A percentile compares a stretch with the other conserved stretches of the same genome.
These are phyloP conservation scores for Zaprionus obscuricornis DNA, from an alignment of 2,888 invertebrate species.

Conservation along the genomic window DNA sequence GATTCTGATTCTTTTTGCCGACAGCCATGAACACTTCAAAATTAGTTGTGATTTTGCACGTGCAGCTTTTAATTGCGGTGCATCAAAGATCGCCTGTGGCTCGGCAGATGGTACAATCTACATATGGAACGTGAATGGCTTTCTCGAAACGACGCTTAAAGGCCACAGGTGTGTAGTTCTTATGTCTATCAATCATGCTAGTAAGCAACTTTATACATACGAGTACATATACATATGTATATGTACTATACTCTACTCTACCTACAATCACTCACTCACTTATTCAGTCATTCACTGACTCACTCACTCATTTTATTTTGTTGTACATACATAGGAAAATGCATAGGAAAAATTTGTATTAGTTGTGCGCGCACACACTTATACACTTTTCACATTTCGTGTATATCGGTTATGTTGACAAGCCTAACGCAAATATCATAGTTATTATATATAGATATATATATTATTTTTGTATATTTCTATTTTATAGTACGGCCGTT, in stretches of 20 bases:
- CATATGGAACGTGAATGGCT: slow-evolving; percentile 93
- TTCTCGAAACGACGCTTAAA: slow-evolving; percentile 90
- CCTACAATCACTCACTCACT: neutral
- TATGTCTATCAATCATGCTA: slow-evolving; percentile 6
- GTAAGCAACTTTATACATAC: too few relatives aligned
- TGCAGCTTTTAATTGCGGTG: slow-evolving; percentile 96
- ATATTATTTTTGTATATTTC: slow-evolving; percentile 77
- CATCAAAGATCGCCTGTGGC: slow-evolving; percentile 94
- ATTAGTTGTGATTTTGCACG: slow-evolving; percentile 97
- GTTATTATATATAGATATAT: too few relatives aligned
- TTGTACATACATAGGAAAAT: too few relatives aligned
- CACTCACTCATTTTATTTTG: neutral
- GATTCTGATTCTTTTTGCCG: too few relatives aligned
- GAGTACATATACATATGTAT: slow-evolving; percentile 1
- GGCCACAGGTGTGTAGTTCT: slow-evolving; percentile 87
- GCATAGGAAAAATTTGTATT: too few relatives aligned
- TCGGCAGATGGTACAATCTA: slow-evolving; percentile 95
- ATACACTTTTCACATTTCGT: slow-evolving; percentile 24
- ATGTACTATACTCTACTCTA: neutral
- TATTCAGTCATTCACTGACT: neutral
- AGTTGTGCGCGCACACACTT: too few relatives aligned
- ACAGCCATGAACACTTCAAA: slow-evolving; percentile 97
- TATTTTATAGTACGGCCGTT: slow-evolving; percentile 89
- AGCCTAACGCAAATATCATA: slow-evolving; percentile 54
- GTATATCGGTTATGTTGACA: slow-evolving; percentile 39